Evolutionary conservation across 2,888 invertebrate species (phyloP), one percentile per base, ranked within the genome.

Genomic region (Calliopum simillimum): DNA sequence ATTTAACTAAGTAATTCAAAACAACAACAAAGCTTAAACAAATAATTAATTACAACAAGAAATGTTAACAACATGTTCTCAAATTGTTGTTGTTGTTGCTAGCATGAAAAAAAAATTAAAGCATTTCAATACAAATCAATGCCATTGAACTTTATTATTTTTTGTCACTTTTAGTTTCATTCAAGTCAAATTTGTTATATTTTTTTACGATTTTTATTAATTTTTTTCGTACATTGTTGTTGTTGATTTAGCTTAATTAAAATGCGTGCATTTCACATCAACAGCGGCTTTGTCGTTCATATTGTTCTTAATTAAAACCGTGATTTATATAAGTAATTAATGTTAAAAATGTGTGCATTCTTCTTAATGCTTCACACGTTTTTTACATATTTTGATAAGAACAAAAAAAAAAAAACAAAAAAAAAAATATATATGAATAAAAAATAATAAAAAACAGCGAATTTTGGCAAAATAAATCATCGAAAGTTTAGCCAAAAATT

Each of bases 141-240:
- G 61, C 49, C 58, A 64, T 59, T 64, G 64, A 69, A 69, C 69
- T 69, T 63, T 71, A 64, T 63, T 71, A 64, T 72, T 74, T 74
- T 75, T 73, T 74, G 69, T 73, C 75, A 76, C 69, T 75, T 67
- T 53, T 59, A 43, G 13, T 56, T 16, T 62, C 61, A 43, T 68
- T 69, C 43, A 19, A 61, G 59, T 12, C 44, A 8, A 33, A 33
- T 8, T 33, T 8, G 33, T 8, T 33, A 33, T 8, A n/a, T n/a
- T n/a, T n/a, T n/a, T 33, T 33, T 33, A 2, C 4, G 8, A 72
- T 75, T 75, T 69, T 74, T 73, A 65, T 70, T 76, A 73, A 77
- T 76, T 69, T 72, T 67, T 70, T 21, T 70, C 33, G 69, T 61
- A 49, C 59, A 13, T 53, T 55, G 19, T 33, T 53, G 14, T 44